A percentile compares a stretch with the other conserved stretches of the same genome.
Conservation (phyloP, 1,140 invertebrate species). For the Ditylenchus dipsaci region DNA sequence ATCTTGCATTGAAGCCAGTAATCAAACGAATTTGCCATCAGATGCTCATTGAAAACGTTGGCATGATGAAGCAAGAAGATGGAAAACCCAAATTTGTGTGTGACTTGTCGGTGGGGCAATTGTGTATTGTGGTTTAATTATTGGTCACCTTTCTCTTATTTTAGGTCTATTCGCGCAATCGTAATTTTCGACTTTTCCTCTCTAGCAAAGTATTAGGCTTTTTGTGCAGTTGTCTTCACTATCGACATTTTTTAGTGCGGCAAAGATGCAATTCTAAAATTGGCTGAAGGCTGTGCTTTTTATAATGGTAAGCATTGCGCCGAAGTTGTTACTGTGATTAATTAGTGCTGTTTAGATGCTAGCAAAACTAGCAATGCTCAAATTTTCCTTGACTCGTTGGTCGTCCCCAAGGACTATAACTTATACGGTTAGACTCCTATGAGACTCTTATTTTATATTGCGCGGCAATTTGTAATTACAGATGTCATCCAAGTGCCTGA, state of each 20-base stretch:
- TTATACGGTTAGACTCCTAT: constrained; percentile 4
- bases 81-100: background rate
- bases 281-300: background rate
- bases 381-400: constrained; percentile 4
- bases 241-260: background rate
- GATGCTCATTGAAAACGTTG: constrained; percentile 2
- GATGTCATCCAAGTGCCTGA: too few relatives aligned
- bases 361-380: background rate
- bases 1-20: background rate
- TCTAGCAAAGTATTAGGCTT: background rate
- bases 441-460: too few relatives aligned
- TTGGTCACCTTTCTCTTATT: too few relatives aligned
- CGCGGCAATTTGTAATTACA: too few relatives aligned
- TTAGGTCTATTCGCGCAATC: background rate
- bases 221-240: too few relatives aligned
- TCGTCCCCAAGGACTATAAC: background rate
- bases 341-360: constrained; percentile 1
- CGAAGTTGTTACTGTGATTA: background rate
- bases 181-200: background rate
- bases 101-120: background rate
- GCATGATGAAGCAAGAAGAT: background rate
- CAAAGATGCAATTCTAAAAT: background rate
- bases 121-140: too few relatives aligned
- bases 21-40: constrained; percentile 1
- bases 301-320: background rate